Conservation (phyloP, 2,888 invertebrate species). For the Amorpha juglandis region DNA sequence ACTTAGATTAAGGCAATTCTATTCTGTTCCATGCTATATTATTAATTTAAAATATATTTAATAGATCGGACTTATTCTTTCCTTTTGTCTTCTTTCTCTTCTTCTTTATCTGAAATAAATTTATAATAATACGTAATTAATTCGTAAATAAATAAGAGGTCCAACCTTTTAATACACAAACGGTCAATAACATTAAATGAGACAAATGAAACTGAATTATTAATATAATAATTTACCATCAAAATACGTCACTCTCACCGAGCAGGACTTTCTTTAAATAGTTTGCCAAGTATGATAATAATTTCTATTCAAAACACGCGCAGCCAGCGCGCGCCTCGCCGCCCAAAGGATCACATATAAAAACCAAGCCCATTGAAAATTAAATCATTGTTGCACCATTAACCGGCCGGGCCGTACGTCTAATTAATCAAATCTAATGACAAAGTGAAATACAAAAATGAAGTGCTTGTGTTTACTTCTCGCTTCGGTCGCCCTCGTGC, state of each 20-base stretch:
- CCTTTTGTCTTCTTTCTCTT: background rate
- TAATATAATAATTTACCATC: conserved; percentile 43
- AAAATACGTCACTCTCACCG: conserved; percentile 70
- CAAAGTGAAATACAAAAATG: conserved; percentile 72
- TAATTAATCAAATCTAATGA: conserved; percentile 79
- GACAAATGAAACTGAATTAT: conserved; percentile 16
- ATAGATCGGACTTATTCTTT: no score
- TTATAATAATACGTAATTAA: no score
- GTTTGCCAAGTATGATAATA: conserved; percentile 73
- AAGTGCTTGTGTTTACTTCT: conserved; percentile 82
- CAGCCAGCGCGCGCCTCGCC: conserved; percentile 74
- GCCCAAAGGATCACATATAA: conserved; percentile 85
- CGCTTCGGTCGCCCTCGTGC: conserved; percentile 78
- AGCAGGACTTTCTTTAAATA: conserved; percentile 79
- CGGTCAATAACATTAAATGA: background rate
- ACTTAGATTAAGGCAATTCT: no score
- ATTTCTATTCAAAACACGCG: conserved; percentile 69
- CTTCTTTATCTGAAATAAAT: no score
- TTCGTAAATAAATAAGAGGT: no score
- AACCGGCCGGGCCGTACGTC: conserved; percentile 74
- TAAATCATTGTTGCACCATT: conserved; percentile 83
- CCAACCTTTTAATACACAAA: no score
- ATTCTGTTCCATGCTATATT: no score
- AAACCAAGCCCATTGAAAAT: conserved; percentile 87
- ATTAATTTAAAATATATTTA: no score